Conservation (phyloP, 2,113 vertebrate genomes). For the Suncus etruscus region DNA sequence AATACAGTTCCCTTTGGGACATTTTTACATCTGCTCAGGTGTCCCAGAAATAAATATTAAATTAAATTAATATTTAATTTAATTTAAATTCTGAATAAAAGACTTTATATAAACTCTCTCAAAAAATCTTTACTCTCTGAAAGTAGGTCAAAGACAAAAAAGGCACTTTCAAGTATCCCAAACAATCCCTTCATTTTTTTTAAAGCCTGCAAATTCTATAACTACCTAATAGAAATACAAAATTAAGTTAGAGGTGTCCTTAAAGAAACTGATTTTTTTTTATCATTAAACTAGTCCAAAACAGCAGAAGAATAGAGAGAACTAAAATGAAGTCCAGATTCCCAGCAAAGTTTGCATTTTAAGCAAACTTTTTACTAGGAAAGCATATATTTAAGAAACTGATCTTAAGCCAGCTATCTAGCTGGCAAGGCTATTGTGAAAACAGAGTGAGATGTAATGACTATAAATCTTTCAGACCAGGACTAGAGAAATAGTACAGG, state of each 20-base stretch:
- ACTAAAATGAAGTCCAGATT: slow-evolving; percentile 53
- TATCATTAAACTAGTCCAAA: slow-evolving; percentile 15
- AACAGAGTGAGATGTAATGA: not conserved
- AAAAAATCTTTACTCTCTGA: slow-evolving; percentile 59
- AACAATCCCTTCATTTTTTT: slow-evolving; percentile 45
- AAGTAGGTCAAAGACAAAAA: slow-evolving; percentile 73
- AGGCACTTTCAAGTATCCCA: slow-evolving; percentile 61
- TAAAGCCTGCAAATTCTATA: slow-evolving; percentile 28
- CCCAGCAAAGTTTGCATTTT: slow-evolving; percentile 54
- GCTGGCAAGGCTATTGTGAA: not conserved
- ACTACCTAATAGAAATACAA: slow-evolving; percentile 62
- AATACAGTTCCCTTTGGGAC: slow-evolving; percentile 31
- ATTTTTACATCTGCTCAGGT: slow-evolving; percentile 51
- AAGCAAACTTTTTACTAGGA: slow-evolving; percentile 18
- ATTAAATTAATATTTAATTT: slow-evolving; percentile 73
- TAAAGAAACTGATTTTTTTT: slow-evolving; percentile 14
- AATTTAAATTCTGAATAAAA: slow-evolving; percentile 72
- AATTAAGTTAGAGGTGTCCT: slow-evolving; percentile 61
- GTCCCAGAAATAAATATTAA: slow-evolving; percentile 72
- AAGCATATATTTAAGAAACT: slow-evolving; percentile 47
- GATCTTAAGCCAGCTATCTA: not conserved
- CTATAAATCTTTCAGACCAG: slow-evolving; percentile 3
- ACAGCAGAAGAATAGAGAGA: slow-evolving; percentile 50
- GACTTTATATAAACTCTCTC: slow-evolving; percentile 22
- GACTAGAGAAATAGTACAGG: too few species aligned